These are phyloP conservation scores for Microcebus tavaratra DNA, from an alignment of 2,113 vertebrate species.

Conservation along the genomic window DNA sequence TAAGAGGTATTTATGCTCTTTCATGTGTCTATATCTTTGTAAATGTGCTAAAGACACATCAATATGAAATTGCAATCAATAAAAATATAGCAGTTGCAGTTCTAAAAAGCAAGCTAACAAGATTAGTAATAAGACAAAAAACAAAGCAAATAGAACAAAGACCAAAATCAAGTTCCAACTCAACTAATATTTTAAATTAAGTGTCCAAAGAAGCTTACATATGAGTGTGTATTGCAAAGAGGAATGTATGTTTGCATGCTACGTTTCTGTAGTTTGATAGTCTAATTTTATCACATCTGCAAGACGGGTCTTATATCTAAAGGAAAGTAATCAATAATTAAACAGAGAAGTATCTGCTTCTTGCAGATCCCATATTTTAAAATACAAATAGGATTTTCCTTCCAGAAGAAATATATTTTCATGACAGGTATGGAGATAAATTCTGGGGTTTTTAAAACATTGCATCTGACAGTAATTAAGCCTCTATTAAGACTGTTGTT, in stretches of 20 bases:
- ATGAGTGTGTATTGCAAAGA: background rate
- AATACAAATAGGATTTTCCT: constrained; percentile 65
- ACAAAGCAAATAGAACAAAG: background rate
- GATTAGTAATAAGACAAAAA: constrained; percentile 18
- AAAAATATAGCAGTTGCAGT: background rate
- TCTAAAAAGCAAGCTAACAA: constrained; percentile 31
- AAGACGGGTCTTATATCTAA: constrained; percentile 15
- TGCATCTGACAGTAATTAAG: constrained; percentile 70
- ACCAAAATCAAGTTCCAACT: constrained; percentile 29
- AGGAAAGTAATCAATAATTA: constrained; percentile 57
- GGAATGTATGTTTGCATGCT: background rate
- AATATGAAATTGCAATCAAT: constrained; percentile 53
- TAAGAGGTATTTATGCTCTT: constrained; percentile 1
- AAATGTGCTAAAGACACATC: background rate
- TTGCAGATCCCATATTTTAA: constrained; percentile 46
- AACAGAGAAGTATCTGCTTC: constrained; percentile 42
- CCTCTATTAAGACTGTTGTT: constrained; percentile 62
- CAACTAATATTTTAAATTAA: constrained; percentile 12
- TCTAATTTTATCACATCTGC: constrained; percentile 43
- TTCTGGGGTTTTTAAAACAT: background rate
- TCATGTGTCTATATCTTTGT: background rate
- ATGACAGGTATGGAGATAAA: constrained; percentile 36
- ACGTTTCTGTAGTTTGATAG: background rate
- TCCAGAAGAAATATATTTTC: constrained; percentile 46
- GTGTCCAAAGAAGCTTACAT: background rate